phyloP scores from a whole-genome alignment of 2,797 vertebrate species.

The Gymnothorax reevesii region DNA sequence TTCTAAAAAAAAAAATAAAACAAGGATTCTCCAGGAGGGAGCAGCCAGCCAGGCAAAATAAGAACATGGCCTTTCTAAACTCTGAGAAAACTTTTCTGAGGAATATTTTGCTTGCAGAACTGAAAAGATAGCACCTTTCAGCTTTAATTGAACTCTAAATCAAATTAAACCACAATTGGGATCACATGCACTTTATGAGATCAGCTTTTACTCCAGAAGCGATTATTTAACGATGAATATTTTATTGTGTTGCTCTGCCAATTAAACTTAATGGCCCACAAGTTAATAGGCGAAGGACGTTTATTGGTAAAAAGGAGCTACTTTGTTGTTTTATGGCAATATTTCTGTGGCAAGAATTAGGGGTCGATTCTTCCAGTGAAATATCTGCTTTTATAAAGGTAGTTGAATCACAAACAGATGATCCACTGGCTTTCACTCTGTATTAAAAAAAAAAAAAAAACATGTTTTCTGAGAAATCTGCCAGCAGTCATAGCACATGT shows the following conservation, averaged over 20 bases:
- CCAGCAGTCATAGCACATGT: neutral
- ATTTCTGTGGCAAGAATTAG: neutral
- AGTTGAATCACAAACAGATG: neutral
- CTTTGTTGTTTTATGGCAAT: neutral
- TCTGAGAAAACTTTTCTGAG: no score
- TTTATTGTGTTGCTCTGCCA: neutral
- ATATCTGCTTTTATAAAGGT: neutral
- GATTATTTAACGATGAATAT: neutral
- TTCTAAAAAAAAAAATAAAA: no score
- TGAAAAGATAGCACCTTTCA: no score
- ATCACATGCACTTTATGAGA: neutral
- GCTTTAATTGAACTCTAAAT: no score
- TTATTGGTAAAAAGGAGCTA: conserved; percentile 3
- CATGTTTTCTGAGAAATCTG: neutral
- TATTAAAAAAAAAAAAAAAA: neutral
- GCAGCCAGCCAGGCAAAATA: no score
- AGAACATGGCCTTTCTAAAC: no score
- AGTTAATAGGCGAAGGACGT: conserved; percentile 3
- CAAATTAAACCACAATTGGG: no score
- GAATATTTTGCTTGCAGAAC: no score
- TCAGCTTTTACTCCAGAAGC: neutral
- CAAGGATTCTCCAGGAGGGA: no score
- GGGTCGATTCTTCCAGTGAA: neutral
- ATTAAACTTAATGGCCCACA: neutral
- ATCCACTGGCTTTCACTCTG: neutral